Evolutionary conservation across 2,113 vertebrate species (phyloP).

Genomic region (Aviceda subcristata): DNA sequence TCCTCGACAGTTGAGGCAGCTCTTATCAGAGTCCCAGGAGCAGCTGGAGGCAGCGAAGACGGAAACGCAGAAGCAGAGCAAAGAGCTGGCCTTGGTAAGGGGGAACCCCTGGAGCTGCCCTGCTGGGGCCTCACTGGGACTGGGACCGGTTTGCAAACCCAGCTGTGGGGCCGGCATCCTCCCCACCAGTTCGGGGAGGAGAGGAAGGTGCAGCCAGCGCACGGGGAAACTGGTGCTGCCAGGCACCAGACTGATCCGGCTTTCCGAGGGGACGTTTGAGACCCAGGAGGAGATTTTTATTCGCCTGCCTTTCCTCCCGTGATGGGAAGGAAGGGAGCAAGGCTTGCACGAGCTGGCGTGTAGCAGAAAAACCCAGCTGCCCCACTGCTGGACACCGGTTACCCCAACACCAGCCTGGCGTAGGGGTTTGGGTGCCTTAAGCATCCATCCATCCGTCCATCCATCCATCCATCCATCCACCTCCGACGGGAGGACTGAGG

Average conservation of each 20-base stretch:
- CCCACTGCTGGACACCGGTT: not conserved
- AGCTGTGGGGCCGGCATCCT: not conserved
- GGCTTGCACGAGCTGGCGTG: not conserved
- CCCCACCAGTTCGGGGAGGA: not conserved
- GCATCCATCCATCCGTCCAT: not conserved
- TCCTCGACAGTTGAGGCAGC: slow-evolving; percentile 78
- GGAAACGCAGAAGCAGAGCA: slow-evolving; percentile 84
- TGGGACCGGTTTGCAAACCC: not conserved
- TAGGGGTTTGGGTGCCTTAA: not conserved
- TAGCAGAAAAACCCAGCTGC: not conserved
- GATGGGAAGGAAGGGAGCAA: not conserved
- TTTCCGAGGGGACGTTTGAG: not conserved
- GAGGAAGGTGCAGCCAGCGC: not conserved
- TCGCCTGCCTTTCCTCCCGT: not conserved
- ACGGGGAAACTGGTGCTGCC: not conserved
- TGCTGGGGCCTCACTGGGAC: not conserved
- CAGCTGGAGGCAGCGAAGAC: slow-evolving; percentile 81
- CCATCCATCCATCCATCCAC: not conserved
- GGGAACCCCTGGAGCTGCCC: not conserved
- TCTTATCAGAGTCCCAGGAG: slow-evolving; percentile 82
- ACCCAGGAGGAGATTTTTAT: not conserved
- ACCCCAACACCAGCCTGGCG: not conserved
- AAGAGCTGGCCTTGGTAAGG: slow-evolving; percentile 86
- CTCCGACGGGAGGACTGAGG: not conserved
- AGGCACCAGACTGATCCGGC: fast-evolving